phyloP scores from a whole-genome alignment of 2,113 vertebrate genomes.

The Esox niger region DNA sequence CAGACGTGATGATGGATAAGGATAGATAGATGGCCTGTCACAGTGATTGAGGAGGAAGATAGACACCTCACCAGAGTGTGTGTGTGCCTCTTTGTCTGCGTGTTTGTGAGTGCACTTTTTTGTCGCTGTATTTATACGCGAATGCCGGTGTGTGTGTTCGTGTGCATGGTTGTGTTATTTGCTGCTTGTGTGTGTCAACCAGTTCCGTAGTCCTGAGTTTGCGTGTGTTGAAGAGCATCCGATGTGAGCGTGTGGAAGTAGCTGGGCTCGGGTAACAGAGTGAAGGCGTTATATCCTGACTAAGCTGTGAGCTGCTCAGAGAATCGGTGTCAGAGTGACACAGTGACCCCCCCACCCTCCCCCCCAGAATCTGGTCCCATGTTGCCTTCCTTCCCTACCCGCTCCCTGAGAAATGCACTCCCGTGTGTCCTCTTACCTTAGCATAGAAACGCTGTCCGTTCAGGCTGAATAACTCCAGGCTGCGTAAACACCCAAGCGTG shows the following conservation, averaged over 20 bases:
- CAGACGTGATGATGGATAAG: constrained; percentile 30
- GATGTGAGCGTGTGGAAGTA: not conserved
- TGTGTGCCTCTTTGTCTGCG: constrained; percentile 17
- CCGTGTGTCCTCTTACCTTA: no score
- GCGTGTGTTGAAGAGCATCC: not conserved
- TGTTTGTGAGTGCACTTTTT: not conserved
- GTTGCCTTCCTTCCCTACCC: not conserved
- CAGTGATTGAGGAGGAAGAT: constrained; percentile 17
- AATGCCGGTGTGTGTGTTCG: not conserved
- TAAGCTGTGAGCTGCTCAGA: constrained; percentile 38
- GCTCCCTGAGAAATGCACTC: no score
- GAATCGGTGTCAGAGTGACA: constrained; percentile 27
- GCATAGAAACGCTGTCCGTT: no score
- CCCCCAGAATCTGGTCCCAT: not conserved
- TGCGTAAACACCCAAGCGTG: no score
- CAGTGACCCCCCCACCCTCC: constrained; percentile 1
- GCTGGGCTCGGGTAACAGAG: constrained; percentile 11
- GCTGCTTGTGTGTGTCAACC: not conserved
- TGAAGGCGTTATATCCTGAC: constrained; percentile 39
- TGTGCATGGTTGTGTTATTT: not conserved
- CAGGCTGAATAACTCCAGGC: no score
- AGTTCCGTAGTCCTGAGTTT: not conserved
- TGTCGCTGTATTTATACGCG: not conserved
- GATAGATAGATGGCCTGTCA: constrained; percentile 35
- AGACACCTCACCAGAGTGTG: not conserved